phyloP scores from a whole-genome alignment of 1,140 invertebrate species.

The Orchestia grillus region DNA sequence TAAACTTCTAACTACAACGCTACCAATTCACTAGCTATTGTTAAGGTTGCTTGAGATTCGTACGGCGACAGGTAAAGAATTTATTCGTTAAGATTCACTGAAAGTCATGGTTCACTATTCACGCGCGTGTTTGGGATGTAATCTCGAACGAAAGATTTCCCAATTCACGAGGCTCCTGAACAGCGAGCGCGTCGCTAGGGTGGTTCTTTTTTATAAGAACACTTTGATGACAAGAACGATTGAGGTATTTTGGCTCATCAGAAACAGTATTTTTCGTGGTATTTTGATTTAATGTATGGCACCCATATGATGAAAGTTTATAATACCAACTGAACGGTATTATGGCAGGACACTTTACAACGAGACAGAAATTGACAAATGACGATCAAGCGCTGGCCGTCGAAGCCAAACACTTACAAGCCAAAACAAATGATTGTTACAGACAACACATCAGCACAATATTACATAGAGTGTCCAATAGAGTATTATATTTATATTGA shows the following conservation, averaged over 20 bases:
- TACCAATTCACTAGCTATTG: neutral
- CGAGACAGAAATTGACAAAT: neutral
- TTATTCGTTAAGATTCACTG: neutral
- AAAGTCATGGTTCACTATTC: neutral
- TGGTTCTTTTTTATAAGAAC: neutral
- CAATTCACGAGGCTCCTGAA: neutral
- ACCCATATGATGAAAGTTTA: neutral
- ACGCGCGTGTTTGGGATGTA: neutral
- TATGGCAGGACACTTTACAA: neutral
- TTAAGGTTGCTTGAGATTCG: neutral
- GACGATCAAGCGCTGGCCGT: neutral
- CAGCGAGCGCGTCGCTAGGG: neutral
- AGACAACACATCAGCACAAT: neutral
- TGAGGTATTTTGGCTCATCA: neutral
- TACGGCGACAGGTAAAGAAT: neutral
- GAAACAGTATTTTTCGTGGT: neutral
- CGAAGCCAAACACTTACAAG: neutral
- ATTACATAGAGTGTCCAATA: neutral
- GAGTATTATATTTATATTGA: neutral
- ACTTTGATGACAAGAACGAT: neutral
- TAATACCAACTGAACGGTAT: neutral
- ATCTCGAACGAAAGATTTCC: neutral
- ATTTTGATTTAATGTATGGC: conserved; percentile 2
- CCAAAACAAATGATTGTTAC: neutral
- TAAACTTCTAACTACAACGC: neutral